Conservation (phyloP, 2,888 invertebrate genomes). For the Parnassius glacialis region DNA sequence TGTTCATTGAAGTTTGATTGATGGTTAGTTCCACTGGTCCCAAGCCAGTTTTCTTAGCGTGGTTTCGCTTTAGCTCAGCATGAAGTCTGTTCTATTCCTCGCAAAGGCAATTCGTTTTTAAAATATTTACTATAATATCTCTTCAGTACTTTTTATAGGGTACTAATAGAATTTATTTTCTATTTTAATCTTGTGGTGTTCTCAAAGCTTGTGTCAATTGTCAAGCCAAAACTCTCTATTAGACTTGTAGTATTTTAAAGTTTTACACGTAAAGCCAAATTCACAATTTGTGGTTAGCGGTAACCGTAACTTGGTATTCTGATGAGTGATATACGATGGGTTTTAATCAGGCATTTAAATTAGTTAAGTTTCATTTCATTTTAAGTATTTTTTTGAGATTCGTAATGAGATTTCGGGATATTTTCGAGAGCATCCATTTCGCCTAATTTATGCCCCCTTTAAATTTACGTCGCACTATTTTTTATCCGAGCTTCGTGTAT, state of each 20-base stretch:
- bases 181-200: constrained; percentile 17
- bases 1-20: constrained; percentile 10
- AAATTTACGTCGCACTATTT: constrained; percentile 38
- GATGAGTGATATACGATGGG: constrained; percentile 10
- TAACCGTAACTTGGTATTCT: constrained; percentile 1
- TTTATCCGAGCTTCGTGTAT: constrained; percentile 34
- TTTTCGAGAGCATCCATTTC: not conserved
- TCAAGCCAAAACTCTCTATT: constrained; percentile 31
- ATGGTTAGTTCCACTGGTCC: constrained; percentile 37
- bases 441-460: constrained; percentile 17
- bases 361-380: not conserved
- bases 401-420: not conserved
- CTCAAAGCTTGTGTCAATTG: constrained; percentile 37
- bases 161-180: constrained; percentile 43
- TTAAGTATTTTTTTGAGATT: not conserved
- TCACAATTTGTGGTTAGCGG: constrained; percentile 1
- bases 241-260: constrained; percentile 8
- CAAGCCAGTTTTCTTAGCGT: constrained; percentile 35
- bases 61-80: constrained; percentile 31
- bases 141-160: constrained; percentile 46
- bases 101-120: constrained; percentile 55
- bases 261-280: constrained; percentile 6
- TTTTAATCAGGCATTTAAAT: constrained; percentile 1
- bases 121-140: constrained; percentile 55
- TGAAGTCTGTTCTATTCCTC: constrained; percentile 43